phyloP scores from a whole-genome alignment of 2,888 invertebrate species.

The Anticlea derivata region DNA sequence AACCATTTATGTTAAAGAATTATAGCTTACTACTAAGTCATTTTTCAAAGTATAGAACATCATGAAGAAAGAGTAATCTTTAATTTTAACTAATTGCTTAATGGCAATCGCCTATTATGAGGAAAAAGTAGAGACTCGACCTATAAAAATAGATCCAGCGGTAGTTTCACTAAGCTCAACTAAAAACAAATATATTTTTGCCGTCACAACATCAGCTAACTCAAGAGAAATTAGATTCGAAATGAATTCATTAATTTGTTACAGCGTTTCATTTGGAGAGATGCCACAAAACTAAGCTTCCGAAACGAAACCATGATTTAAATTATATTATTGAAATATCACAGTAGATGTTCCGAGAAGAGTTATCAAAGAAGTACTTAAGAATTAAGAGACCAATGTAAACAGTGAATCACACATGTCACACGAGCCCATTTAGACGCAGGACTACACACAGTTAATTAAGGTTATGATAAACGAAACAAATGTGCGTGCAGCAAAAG shows the following conservation, averaged over 20 bases:
- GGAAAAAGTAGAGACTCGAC: not conserved
- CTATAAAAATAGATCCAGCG: slow-evolving; percentile 4
- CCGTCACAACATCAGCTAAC: not conserved
- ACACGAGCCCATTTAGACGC: slow-evolving; percentile 44
- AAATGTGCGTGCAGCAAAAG: slow-evolving; percentile 71
- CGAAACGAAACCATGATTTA: slow-evolving; percentile 24
- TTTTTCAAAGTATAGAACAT: too few species aligned
- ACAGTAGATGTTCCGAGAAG: slow-evolving; percentile 40
- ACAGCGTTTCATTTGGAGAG: slow-evolving; percentile 39
- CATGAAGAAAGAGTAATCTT: too few species aligned
- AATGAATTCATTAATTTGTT: slow-evolving; percentile 14
- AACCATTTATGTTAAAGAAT: too few species aligned
- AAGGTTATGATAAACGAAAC: slow-evolving; percentile 76
- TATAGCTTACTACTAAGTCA: too few species aligned
- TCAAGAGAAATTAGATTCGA: slow-evolving; percentile 4
- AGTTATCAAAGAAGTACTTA: slow-evolving; percentile 31
- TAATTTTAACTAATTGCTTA: too few species aligned
- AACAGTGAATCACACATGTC: slow-evolving; percentile 59
- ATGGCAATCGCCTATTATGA: too few species aligned
- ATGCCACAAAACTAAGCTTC: slow-evolving; percentile 41
- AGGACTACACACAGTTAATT: slow-evolving; percentile 57
- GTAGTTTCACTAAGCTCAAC: not conserved
- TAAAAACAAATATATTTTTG: not conserved
- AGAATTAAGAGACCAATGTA: slow-evolving; percentile 26
- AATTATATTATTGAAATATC: slow-evolving; percentile 32